Conservation (phyloP, 2,888 invertebrate genomes). For the Trichopoda pennipes region DNA sequence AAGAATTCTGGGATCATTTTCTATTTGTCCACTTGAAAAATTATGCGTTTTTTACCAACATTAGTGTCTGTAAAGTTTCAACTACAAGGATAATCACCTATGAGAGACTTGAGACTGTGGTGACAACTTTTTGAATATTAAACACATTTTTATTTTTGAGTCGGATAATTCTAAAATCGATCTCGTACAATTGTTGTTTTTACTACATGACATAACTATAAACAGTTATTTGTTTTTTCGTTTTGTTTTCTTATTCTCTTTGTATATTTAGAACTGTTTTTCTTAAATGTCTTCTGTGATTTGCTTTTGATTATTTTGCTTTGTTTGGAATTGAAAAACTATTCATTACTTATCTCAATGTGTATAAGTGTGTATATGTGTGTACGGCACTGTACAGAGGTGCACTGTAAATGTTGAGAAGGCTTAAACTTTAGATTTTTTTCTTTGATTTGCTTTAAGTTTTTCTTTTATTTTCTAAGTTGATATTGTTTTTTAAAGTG, state of each 20-base stretch:
- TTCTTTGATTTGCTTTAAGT: conserved; percentile 1
- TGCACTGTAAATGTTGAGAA: conserved; percentile 12
- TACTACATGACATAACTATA: too few relatives aligned
- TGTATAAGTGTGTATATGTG: too few relatives aligned
- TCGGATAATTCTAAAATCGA: background rate
- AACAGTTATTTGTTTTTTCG: background rate
- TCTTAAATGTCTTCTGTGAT: conserved; percentile 6
- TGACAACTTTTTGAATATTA: too few relatives aligned
- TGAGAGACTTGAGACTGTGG: too few relatives aligned
- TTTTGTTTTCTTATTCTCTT: conserved; percentile 31
- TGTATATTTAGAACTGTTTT: conserved; percentile 47
- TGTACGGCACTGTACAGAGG: background rate
- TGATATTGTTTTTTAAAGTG: too few relatives aligned
- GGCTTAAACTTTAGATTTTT: conserved; percentile 48
- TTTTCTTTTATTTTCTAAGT: background rate
- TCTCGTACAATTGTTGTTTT: too few relatives aligned
- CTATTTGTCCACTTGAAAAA: too few relatives aligned
- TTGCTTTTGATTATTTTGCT: conserved; percentile 10
- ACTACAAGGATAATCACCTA: too few relatives aligned
- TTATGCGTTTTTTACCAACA: too few relatives aligned
- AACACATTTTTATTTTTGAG: too few relatives aligned
- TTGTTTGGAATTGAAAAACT: conserved; percentile 19
- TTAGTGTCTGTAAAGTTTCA: too few relatives aligned
- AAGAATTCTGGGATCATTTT: too few relatives aligned
- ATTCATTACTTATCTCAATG: background rate